Conservation (phyloP, 1,140 invertebrate genomes). For the Rhopalosiphum padi region DNA sequence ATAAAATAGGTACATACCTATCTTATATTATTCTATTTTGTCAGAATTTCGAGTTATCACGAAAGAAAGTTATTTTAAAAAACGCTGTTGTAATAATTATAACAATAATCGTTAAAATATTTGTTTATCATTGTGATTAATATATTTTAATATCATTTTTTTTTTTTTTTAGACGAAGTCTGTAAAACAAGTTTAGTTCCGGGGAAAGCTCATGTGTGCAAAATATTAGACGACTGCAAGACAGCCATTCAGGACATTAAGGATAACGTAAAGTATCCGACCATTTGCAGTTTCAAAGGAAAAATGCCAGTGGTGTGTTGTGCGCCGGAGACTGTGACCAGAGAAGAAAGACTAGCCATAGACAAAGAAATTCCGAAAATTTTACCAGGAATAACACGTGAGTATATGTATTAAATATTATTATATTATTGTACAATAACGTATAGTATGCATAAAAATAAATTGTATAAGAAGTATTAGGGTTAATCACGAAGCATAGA, state of each 20-base stretch:
- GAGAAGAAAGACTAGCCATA: not conserved
- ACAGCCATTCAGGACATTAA: constrained; percentile 44
- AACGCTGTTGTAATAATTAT: not conserved
- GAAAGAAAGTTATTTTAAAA: not conserved
- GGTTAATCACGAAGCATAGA: no score
- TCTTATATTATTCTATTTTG: not conserved
- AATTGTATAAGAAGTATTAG: not conserved
- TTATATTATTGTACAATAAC: not conserved
- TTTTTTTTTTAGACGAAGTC: not conserved
- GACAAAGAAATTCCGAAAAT: not conserved
- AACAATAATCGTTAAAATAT: not conserved
- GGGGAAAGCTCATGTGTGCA: not conserved
- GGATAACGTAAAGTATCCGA: constrained; percentile 42
- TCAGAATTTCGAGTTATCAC: not conserved
- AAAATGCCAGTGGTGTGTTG: constrained; percentile 49
- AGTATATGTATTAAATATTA: not conserved
- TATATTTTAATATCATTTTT: not conserved
- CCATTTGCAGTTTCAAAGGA: constrained; percentile 44
- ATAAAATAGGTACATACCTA: no score
- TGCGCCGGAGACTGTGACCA: not conserved
- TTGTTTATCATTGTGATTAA: not conserved
- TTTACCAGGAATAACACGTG: not conserved
- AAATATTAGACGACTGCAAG: constrained; percentile 22
- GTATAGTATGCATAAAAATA: not conserved
- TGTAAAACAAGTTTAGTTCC: constrained; percentile 18